Percentiles rank a stretch among this genome's conserved stretches.
Evolutionary conservation across 2,113 vertebrate genomes (phyloP).

Genomic region (Sporophila hypoxantha): DNA sequence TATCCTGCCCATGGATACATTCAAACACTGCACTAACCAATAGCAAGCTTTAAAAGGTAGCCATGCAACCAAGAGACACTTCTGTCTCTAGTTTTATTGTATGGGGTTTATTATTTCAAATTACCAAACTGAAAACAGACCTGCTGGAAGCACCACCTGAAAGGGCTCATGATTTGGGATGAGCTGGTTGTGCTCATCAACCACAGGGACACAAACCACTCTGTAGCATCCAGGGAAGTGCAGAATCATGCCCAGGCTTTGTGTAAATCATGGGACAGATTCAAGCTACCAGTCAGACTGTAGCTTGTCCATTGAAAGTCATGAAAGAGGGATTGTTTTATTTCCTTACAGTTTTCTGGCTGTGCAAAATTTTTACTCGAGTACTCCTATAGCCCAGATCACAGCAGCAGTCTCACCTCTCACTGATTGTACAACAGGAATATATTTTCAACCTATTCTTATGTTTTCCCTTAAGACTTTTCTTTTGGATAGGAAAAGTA

Average conservation of each 20-base stretch:
- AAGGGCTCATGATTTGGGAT: not conserved
- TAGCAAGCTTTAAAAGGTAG: not conserved
- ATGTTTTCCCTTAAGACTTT: not conserved
- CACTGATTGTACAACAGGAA: not conserved
- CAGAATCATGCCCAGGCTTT: not conserved
- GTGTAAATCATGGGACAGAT: not conserved
- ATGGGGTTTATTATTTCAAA: not conserved
- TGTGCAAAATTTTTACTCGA: not conserved
- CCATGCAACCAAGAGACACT: not conserved
- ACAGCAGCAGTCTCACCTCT: not conserved
- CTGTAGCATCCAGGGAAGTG: not conserved
- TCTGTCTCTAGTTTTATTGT: not conserved
- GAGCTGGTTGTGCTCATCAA: not conserved
- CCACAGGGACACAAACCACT: not conserved
- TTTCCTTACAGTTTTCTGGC: not conserved
- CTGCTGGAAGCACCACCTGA: not conserved
- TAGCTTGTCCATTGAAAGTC: not conserved
- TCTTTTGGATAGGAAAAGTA: not conserved
- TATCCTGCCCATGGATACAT: not conserved
- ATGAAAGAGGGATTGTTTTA: not conserved
- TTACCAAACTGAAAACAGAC: not conserved
- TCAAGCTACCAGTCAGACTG: not conserved
- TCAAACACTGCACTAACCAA: not conserved
- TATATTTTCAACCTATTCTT: not conserved
- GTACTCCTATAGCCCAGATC: not conserved